Base-by-base conservation (phyloP, 2,888 invertebrate genomes). In the Drosophila anomalipes region DNA sequence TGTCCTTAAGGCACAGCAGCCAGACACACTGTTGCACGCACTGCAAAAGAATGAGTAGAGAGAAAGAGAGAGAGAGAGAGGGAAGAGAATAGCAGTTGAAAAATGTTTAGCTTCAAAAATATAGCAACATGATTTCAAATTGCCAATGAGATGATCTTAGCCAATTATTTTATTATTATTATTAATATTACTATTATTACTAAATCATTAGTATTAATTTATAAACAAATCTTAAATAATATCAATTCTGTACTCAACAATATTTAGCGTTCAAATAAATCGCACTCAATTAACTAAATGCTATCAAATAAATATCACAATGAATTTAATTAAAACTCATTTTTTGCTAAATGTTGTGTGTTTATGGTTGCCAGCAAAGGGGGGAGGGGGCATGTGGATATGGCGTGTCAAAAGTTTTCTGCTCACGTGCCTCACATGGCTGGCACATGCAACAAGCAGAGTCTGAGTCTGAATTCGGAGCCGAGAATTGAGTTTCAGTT, bases 391-490 rank as follows among this genome's bases (percentile, higher is more conserved):
- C 4, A 28, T 5, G 33, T 57, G 54, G 44, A 47, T 37, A 30
- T 77, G 67, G 80, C 80, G 80, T 81, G 80, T 81, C 81, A 81
- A 71, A 74, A 81, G 71, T 77, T 81, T 74, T 60, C 61, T 52
- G 62, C 66, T 74, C 57, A 74, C 61, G 60, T 66, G 71, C 69
- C 61, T 57, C 77, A 74, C 80, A 68, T 77, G 81, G 68, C 70
- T 54, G 32, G 22, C 70, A 74, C 80, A 74, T 80, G 81, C 77
- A 74, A 61, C 30, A 52, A 61, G 66, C 66, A 52, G 39, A 28
- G 14, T n/a, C 51, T 37, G 61, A 22, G 35, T 22, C 47, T 56
- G 56, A 19, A 57, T 62, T 35, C 51, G 28, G 49, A 74, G 47
- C 39, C 33, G 52, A 47, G 63, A 56, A 28, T 60, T 64, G 54